Base-by-base conservation (phyloP, 2,888 invertebrate species). In the Acanthopleura granulata region DNA sequence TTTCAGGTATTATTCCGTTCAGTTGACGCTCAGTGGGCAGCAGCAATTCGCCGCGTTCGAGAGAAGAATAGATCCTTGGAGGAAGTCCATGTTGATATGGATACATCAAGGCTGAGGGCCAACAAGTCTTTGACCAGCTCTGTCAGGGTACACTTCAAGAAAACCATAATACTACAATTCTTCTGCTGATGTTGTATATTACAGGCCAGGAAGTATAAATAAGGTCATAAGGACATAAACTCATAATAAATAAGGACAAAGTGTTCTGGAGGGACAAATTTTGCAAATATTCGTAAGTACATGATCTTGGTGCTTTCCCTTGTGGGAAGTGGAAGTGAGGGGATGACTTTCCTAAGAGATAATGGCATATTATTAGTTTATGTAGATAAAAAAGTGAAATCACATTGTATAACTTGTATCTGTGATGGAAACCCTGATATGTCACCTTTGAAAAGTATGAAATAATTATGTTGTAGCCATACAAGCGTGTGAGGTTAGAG, bases 1-100 rank as follows among this genome's bases (percentile, higher is more conserved):
- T 81, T 83, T 16, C 80, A 86, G 86, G 79, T 81, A 15, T 86
- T 86, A 71, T 86, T 86, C 71, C 82, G 81, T 16, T 79, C 76
- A 11, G 79, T 79, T 62, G 86, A 87, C 75, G 77, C 80, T 40
- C 78, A 80, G 61, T 86, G 85, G 86, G 78, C 78, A 61, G 79
- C 80, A n/a, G 70, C 74, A n/a, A 79, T 87, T 18, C 77, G 78
- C 12, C 76, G 79, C 49, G 83, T 86, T 11, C 75, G 80, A 72
- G 83, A 84, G 49, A 77, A 78, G n/a, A 76, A 75, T 30, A 72
- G 75, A 0, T 62, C 76, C 40, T 16, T 74, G 9, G 72, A 69
- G 18, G 76, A 75, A 15, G 71, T 76, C 30, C 74, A 75, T 57
- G 49, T 72, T 16, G 74, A 74, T 25, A 76, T 77, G 40, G 69